These are phyloP conservation scores for Agriopis aurantiaria DNA, from an alignment of 2,888 invertebrate species.

Conservation along the genomic window DNA sequence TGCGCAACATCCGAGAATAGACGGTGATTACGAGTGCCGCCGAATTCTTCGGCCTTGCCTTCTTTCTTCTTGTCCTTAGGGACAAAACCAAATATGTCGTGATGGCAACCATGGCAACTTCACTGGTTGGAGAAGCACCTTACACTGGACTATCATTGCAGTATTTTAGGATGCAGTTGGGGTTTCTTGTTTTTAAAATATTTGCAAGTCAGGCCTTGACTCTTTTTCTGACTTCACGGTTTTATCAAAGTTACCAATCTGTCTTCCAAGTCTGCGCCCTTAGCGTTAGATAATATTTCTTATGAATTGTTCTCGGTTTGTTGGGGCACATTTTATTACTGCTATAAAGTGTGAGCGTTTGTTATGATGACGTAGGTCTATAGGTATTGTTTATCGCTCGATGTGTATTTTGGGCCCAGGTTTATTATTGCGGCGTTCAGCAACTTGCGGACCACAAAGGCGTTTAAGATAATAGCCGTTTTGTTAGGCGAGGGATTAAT, in stretches of 20 bases:
- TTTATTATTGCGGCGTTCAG: conserved; percentile 31
- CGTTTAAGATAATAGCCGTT: conserved; percentile 34
- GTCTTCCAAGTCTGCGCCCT: conserved; percentile 56
- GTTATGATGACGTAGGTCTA: conserved; percentile 42
- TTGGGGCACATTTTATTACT: conserved; percentile 54
- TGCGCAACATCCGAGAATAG: too few relatives aligned
- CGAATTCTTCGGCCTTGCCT: too few relatives aligned
- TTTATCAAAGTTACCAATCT: conserved; percentile 7
- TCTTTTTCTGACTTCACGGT: neutral
- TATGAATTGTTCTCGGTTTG: conserved; percentile 62
- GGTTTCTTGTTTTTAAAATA: too few relatives aligned
- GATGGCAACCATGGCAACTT: too few relatives aligned
- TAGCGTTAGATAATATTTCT: conserved; percentile 74
- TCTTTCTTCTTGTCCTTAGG: too few relatives aligned
- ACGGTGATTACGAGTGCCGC: too few relatives aligned
- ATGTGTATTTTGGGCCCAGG: conserved; percentile 34
- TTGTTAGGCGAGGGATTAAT: conserved; percentile 22
- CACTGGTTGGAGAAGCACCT: too few relatives aligned
- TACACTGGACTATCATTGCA: too few relatives aligned
- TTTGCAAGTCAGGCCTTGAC: too few relatives aligned
- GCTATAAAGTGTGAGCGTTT: conserved; percentile 41
- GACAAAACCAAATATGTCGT: too few relatives aligned
- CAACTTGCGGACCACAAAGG: conserved; percentile 25
- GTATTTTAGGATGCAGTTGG: too few relatives aligned
- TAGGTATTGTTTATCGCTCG: conserved; percentile 41